Percentiles rank a stretch among this genome's conserved stretches.
Evolutionary conservation across 2,797 vertebrate species (phyloP).

Genomic region (Neoniphon sammara): DNA sequence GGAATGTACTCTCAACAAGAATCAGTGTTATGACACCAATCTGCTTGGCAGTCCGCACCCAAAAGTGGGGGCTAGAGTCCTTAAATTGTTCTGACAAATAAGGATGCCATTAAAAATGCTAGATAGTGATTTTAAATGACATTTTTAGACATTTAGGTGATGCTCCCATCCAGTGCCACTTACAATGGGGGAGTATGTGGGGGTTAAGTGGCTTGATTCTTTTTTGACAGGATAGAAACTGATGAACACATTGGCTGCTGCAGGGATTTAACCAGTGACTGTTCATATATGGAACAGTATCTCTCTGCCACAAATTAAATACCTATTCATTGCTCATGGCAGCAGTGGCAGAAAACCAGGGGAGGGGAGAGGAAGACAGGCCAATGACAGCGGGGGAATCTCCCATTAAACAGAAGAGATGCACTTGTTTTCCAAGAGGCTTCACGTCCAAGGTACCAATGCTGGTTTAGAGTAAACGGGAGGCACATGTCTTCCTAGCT

Average conservation of each 20-base stretch:
- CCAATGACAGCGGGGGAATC: conserved; percentile 24
- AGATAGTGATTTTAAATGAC: neutral
- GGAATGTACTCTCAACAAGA: conserved; percentile 63
- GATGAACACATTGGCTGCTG: neutral
- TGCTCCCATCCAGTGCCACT: too few species aligned
- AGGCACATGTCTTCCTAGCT: too few species aligned
- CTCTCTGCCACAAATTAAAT: neutral
- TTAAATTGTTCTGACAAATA: neutral
- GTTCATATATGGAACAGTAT: neutral
- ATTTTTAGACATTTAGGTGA: neutral
- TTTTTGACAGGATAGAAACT: neutral
- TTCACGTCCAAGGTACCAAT: neutral
- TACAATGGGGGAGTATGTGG: too few species aligned
- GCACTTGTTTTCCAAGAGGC: neutral
- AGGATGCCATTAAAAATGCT: neutral
- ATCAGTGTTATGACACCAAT: conserved; percentile 65
- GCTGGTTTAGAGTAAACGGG: too few species aligned
- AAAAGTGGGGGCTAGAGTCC: conserved; percentile 14
- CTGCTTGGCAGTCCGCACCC: conserved; percentile 16
- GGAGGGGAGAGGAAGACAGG: neutral
- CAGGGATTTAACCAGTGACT: neutral
- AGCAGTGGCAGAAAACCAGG: neutral
- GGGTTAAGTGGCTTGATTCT: neutral
- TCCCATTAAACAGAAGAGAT: conserved; percentile 13
- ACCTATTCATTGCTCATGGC: neutral